A percentile compares a stretch with the other conserved stretches of the same genome.
Evolutionary conservation across 2,888 invertebrate genomes (phyloP).

Genomic region (Macrosoma leucophasiata): DNA sequence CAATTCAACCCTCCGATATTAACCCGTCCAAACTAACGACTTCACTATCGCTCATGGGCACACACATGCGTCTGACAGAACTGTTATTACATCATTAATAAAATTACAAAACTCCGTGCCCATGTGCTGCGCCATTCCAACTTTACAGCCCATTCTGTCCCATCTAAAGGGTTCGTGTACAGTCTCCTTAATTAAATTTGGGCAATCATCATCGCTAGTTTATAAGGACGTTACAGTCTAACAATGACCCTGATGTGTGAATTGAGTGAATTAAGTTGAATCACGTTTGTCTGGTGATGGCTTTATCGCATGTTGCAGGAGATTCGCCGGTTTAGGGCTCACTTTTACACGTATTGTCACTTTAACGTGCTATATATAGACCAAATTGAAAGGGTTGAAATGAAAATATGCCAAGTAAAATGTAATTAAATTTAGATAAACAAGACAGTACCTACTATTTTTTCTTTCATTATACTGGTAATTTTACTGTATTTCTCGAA

Average conservation of each 20-base stretch:
- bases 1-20: constrained; percentile 62
- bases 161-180: constrained; percentile 47
- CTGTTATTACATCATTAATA: constrained; percentile 76
- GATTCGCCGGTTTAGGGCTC: too few relatives aligned
- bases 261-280: constrained; percentile 65
- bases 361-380: too few relatives aligned
- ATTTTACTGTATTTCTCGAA: too few relatives aligned
- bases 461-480: too few relatives aligned
- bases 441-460: too few relatives aligned
- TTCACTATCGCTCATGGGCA: constrained; percentile 71
- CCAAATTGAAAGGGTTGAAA: too few relatives aligned
- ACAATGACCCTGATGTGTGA: constrained; percentile 56
- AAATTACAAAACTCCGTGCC: constrained; percentile 72
- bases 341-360: too few relatives aligned
- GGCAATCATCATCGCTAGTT: constrained; percentile 59
- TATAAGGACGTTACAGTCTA: constrained; percentile 53
- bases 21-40: constrained; percentile 71
- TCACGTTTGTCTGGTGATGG: constrained; percentile 54
- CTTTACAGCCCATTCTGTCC: constrained; percentile 53
- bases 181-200: constrained; percentile 67
- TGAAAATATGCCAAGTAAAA: too few relatives aligned
- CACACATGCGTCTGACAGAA: constrained; percentile 73
- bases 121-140: constrained; percentile 55
- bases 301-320: constrained; percentile 53
- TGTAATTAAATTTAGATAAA: too few relatives aligned